These are phyloP conservation scores for Solenodon paradoxus DNA, from an alignment of 2,113 vertebrate genomes.

Conservation along the genomic window DNA sequence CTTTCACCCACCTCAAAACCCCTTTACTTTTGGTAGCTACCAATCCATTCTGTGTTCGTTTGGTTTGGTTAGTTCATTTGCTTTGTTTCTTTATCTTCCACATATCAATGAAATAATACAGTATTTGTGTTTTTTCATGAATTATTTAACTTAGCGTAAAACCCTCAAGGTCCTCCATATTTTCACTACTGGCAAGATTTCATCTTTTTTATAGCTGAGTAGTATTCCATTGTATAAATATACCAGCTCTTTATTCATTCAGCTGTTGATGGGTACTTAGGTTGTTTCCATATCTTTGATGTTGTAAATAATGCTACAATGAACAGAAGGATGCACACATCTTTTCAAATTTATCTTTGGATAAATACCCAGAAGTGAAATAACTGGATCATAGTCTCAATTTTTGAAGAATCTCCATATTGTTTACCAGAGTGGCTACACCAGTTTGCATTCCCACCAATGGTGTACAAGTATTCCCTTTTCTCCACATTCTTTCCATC, in stretches of 20 bases:
- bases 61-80: too few species aligned
- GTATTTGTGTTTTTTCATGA: too few species aligned
- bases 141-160: not conserved
- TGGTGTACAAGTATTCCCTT: not conserved
- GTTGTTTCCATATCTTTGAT: not conserved
- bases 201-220: too few species aligned
- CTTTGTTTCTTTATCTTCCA: too few species aligned
- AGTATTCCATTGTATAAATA: too few species aligned
- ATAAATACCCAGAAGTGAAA: not conserved
- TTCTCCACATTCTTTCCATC: not conserved
- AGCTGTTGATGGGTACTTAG: not conserved
- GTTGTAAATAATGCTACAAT: not conserved
- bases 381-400: not conserved
- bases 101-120: too few species aligned
- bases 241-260: too few species aligned
- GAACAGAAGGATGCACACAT: not conserved
- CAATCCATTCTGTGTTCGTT: too few species aligned
- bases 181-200: too few species aligned
- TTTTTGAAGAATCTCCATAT: not conserved
- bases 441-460: not conserved
- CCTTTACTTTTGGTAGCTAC: too few species aligned
- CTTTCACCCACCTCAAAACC: too few species aligned
- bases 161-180: not conserved
- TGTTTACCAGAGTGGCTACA: not conserved
- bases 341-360: not conserved